phyloP scores from a whole-genome alignment of 2,888 invertebrate genomes.

The Apamea sordens region DNA sequence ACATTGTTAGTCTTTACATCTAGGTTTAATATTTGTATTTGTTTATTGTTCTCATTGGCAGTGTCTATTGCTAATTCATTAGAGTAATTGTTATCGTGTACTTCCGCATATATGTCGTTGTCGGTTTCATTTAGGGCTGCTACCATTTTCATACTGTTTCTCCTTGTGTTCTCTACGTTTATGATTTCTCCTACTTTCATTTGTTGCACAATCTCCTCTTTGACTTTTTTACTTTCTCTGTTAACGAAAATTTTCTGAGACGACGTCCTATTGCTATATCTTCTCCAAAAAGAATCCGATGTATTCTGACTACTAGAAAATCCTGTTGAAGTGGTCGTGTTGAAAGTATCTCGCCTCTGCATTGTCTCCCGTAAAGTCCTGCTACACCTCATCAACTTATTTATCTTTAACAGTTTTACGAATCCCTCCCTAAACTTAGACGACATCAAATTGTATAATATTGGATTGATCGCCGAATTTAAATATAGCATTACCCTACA shows the following conservation, averaged over 20 bases:
- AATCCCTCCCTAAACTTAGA: slow-evolving; percentile 97
- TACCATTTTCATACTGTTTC: slow-evolving; percentile 88
- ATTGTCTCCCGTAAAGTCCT: slow-evolving; percentile 88
- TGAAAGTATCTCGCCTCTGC: slow-evolving; percentile 92
- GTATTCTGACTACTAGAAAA: slow-evolving; percentile 90
- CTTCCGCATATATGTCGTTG: slow-evolving; percentile 75
- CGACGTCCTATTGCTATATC: slow-evolving; percentile 90
- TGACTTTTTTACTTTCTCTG: slow-evolving; percentile 82
- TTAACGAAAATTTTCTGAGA: slow-evolving; percentile 83
- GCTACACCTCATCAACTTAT: slow-evolving; percentile 86
- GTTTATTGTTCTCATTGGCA: slow-evolving; percentile 86
- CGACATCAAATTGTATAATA: slow-evolving; percentile 97
- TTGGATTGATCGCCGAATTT: slow-evolving; percentile 97
- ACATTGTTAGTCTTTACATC: slow-evolving; percentile 88
- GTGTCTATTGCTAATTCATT: slow-evolving; percentile 72
- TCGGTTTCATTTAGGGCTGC: slow-evolving; percentile 83
- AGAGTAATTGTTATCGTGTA: slow-evolving; percentile 73
- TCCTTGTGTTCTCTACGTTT: slow-evolving; percentile 85
- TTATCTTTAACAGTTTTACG: slow-evolving; percentile 91
- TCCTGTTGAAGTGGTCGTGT: slow-evolving; percentile 91
- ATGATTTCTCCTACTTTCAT: slow-evolving; percentile 86
- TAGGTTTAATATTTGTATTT: slow-evolving; percentile 89
- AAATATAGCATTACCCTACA: slow-evolving; percentile 96
- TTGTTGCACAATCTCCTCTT: slow-evolving; percentile 80
- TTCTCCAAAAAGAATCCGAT: slow-evolving; percentile 91